Evolutionary conservation across 2,888 invertebrate species (phyloP).

Genomic region (Globia sparganii): DNA sequence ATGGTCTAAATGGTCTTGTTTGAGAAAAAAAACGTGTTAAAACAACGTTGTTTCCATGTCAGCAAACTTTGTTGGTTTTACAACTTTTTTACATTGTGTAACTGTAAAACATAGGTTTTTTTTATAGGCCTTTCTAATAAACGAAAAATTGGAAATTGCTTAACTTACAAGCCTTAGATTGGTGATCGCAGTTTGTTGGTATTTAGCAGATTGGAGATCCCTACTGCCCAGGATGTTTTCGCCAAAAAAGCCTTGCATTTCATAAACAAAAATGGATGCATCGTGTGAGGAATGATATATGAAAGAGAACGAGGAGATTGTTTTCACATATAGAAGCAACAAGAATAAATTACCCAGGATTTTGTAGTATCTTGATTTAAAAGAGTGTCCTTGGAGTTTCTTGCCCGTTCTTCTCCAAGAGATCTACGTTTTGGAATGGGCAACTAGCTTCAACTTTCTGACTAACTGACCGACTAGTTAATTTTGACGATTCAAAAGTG

Average conservation of each 20-base stretch:
- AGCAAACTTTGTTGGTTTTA: conserved; percentile 41
- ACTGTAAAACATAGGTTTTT: background rate
- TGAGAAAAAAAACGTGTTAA: conserved; percentile 49
- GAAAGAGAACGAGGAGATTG: too few relatives aligned
- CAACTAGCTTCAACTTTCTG: too few relatives aligned
- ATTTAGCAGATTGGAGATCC: background rate
- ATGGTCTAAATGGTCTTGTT: conserved; percentile 47
- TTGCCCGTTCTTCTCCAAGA: too few relatives aligned
- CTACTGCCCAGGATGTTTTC: background rate
- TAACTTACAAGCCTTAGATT: background rate
- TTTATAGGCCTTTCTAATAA: background rate
- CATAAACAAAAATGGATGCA: background rate
- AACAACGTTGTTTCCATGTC: conserved; percentile 45
- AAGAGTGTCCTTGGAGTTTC: too few relatives aligned
- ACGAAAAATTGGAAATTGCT: too few relatives aligned
- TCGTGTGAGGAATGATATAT: background rate
- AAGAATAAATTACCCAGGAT: too few relatives aligned
- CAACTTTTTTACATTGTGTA: conserved; percentile 7
- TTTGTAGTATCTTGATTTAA: too few relatives aligned
- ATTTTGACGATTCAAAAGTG: too few relatives aligned
- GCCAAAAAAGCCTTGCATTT: background rate
- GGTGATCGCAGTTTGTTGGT: background rate
- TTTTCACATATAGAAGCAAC: too few relatives aligned
- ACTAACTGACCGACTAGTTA: too few relatives aligned
- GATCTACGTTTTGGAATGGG: too few relatives aligned